Evolutionary conservation across 35 echinoderm and acorn worm genomes (phyloP).

Genomic region (Apostichopus californicus): DNA sequence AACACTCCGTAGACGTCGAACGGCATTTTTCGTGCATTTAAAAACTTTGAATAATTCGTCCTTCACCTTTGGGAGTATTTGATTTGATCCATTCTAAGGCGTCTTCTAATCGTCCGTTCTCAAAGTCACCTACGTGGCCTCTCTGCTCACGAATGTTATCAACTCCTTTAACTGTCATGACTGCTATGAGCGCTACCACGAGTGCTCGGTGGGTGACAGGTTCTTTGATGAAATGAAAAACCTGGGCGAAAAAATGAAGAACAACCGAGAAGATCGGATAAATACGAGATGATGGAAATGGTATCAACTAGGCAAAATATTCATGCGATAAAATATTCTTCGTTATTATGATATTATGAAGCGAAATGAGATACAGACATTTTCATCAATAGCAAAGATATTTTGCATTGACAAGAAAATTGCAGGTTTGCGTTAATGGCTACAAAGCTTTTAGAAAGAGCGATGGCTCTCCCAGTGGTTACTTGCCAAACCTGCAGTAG

Average conservation of each 20-base stretch:
- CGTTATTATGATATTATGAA: too few relatives aligned
- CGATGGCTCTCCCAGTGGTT: too few relatives aligned
- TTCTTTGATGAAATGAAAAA: constrained; percentile 67
- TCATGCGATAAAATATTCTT: too few relatives aligned
- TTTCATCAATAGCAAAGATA: too few relatives aligned
- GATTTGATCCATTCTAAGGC: constrained; percentile 86
- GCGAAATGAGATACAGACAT: too few relatives aligned
- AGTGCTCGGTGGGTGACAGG: constrained; percentile 59
- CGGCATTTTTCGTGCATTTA: not conserved
- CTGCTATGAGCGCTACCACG: constrained; percentile 54
- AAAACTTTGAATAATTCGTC: not conserved
- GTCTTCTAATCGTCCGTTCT: constrained; percentile 79
- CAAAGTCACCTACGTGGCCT: constrained; percentile 82
- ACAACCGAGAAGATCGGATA: too few relatives aligned
- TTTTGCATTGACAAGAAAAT: too few relatives aligned
- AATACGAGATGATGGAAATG: too few relatives aligned
- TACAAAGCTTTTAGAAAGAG: too few relatives aligned
- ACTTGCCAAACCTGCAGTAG: too few relatives aligned
- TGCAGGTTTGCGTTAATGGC: too few relatives aligned
- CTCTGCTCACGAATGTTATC: constrained; percentile 73
- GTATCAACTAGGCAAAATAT: too few relatives aligned
- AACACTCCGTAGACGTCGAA: not conserved
- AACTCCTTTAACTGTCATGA: constrained; percentile 76
- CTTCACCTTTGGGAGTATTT: constrained; percentile 74
- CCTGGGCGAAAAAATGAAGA: constrained; percentile 43